Percentiles rank a stretch among this genome's conserved stretches.
Conservation (phyloP, 2,113 vertebrate genomes). For the Muntiacus reevesi region DNA sequence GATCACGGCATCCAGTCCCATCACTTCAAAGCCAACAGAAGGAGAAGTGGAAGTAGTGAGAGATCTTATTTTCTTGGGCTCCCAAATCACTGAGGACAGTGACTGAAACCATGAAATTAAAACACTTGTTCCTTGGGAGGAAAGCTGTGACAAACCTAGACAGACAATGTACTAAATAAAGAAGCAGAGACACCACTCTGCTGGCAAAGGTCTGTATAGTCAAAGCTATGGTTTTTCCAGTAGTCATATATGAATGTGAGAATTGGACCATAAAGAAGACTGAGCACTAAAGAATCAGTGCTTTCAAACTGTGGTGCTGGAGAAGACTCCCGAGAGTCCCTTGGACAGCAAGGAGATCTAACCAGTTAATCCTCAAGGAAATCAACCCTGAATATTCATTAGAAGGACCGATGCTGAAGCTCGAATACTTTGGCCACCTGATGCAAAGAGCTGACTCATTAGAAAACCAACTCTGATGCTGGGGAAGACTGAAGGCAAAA, state of each 20-base stretch:
- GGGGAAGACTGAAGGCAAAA: not conserved
- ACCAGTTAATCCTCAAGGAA: not conserved
- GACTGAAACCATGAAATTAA: not conserved
- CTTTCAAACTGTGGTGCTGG: not conserved
- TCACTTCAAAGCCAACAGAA: not conserved
- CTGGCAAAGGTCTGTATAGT: not conserved
- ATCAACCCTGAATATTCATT: not conserved
- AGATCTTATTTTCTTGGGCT: not conserved
- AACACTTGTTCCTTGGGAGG: not conserved
- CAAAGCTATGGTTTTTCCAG: not conserved
- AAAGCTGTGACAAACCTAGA: not conserved
- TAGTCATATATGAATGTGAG: not conserved
- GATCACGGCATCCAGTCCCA: fast-evolving
- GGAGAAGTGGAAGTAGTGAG: not conserved
- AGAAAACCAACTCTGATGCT: not conserved
- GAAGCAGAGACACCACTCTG: not conserved
- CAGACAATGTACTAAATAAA: not conserved
- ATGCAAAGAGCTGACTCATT: not conserved
- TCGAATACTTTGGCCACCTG: not conserved
- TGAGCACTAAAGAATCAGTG: not conserved
- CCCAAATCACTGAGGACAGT: not conserved
- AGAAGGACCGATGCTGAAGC: not conserved
- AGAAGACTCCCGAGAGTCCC: not conserved
- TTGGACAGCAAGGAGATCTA: not conserved
- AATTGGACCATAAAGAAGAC: not conserved